Percentiles rank a stretch among this genome's conserved stretches.
Evolutionary conservation across 2,113 vertebrate genomes (phyloP).

Genomic region (Clarias gariepinus): DNA sequence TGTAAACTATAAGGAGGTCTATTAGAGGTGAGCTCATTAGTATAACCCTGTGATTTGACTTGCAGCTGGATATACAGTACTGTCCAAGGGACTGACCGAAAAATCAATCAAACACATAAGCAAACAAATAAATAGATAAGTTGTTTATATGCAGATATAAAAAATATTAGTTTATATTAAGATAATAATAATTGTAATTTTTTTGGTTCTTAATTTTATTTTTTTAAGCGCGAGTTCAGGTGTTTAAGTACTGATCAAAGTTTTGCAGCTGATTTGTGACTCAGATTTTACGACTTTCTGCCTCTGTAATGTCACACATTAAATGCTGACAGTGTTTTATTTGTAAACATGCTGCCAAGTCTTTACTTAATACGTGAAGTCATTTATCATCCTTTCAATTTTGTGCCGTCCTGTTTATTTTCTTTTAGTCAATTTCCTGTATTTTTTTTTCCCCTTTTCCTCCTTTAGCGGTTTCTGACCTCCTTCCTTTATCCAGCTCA

Average conservation of each 20-base stretch:
- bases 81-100: background rate
- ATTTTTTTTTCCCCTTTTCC: background rate
- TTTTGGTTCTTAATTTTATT: background rate
- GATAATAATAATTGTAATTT: background rate
- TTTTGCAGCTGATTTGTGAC: background rate
- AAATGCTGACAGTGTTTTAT: slow-evolving; percentile 18
- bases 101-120: background rate
- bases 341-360: slow-evolving; percentile 2
- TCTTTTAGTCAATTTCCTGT: slow-evolving; percentile 9
- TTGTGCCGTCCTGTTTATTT: background rate
- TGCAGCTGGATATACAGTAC: background rate
- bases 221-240: background rate
- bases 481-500: background rate
- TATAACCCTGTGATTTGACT: background rate
- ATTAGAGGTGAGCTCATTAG: background rate
- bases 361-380: slow-evolving; percentile 10
- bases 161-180: background rate
- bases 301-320: background rate
- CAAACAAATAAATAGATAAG: no score
- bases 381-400: slow-evolving; percentile 17
- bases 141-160: no score
- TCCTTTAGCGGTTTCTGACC: background rate
- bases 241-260: background rate
- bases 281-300: background rate
- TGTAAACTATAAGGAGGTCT: background rate